Base-by-base conservation (phyloP, 1,140 invertebrate genomes). In the Grapholita molesta region DNA sequence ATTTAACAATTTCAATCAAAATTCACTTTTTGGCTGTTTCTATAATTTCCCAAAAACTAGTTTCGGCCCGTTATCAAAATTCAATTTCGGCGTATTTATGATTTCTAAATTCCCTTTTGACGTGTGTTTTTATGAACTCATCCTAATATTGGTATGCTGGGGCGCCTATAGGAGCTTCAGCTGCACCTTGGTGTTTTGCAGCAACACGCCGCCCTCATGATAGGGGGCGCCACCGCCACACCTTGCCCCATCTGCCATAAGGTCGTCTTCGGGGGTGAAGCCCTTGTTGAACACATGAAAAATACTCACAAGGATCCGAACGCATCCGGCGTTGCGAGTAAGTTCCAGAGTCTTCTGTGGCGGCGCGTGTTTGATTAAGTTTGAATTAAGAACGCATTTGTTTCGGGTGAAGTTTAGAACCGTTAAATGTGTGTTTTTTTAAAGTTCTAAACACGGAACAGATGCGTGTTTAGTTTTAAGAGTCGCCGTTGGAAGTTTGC, bases 231-330 rank as follows among this genome's bases (percentile, higher is more conserved):
- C 48, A 97, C 97, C 84, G 96, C 96, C 76, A 97, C 96, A 68
- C 96, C 95, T 76, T 98, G 97, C 92, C 97, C 97, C 33, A 94
- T 98, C 76, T 98, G 97, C 93, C 97, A 98, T 93, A 98, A 98
- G 93, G 95, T 98, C 80, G 97, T 98, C 93, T 94, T 98, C 80
- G 97, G 97, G 73, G 96, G 95, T 67, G 97, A 98, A 91, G 96
- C 97, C 53, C 94, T 98, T 57, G 97, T 98, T 94, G 97, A 98
- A 89, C 97, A 98, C 90, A 98, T 98, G 97, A 98, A 98, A 92
- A 96, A 96, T 88, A 96, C 96, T 32, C 97, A 98, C 92, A 98
- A 98, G 93, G 97, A 98, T 85, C 97, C 97, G 32, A 96, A 96
- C 90, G 95, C 96, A 67, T 95, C 96, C 71, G 96, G 95, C 83